A percentile compares a stretch with the other conserved stretches of the same genome.
Evolutionary conservation across 2,113 vertebrate genomes (phyloP).

Genomic region (Silurus meridionalis): DNA sequence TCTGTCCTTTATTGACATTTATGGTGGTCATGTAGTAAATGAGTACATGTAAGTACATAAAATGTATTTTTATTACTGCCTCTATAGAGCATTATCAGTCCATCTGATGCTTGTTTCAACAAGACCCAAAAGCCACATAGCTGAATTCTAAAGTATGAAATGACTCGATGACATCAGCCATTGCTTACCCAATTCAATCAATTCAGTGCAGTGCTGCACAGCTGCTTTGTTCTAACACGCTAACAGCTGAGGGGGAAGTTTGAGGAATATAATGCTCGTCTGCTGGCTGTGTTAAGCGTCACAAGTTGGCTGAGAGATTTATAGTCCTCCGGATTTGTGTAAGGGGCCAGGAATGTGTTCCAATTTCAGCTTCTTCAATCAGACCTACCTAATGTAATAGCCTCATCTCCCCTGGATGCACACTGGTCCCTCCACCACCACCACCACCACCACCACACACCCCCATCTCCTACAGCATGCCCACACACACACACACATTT

Average conservation of each 20-base stretch:
- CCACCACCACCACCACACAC: not conserved
- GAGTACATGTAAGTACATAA: not conserved
- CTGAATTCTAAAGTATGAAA: constrained; percentile 14
- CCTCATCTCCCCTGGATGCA: constrained; percentile 30
- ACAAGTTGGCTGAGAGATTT: constrained; percentile 56
- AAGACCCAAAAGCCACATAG: not conserved
- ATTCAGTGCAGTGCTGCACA: constrained; percentile 1
- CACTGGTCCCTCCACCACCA: not conserved
- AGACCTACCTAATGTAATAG: constrained; percentile 55
- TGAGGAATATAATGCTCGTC: constrained; percentile 36
- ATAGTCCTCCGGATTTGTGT: constrained; percentile 59
- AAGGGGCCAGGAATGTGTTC: constrained; percentile 55
- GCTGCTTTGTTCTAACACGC: constrained; percentile 29
- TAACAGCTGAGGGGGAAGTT: constrained; percentile 4
- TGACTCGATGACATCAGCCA: constrained; percentile 29
- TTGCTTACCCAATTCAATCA: constrained; percentile 20
- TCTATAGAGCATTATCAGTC: not conserved
- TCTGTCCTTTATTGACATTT: not conserved
- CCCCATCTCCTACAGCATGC: constrained; percentile 7
- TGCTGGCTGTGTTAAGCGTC: constrained; percentile 30
- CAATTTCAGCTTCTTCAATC: constrained; percentile 52
- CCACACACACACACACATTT: constrained; percentile 28
- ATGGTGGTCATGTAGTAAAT: not conserved
- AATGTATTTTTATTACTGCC: too few species aligned
- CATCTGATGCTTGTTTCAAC: constrained; percentile 2